These are phyloP conservation scores for Rhinoderma darwinii DNA, from an alignment of 2,113 vertebrate species.

Conservation along the genomic window DNA sequence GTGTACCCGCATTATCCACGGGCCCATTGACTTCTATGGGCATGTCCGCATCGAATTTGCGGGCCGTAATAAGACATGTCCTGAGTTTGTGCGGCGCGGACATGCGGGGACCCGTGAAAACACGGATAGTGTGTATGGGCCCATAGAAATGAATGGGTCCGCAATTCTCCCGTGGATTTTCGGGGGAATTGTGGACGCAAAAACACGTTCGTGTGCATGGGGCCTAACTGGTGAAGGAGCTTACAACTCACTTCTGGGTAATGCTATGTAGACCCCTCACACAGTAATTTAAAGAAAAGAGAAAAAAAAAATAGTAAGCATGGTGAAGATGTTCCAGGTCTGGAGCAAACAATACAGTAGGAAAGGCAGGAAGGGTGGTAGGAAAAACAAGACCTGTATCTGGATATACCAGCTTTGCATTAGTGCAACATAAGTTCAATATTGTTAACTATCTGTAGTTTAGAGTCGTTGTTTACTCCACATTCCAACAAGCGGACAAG, in stretches of 20 bases:
- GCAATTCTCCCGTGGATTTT: no score
- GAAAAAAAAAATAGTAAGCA: constrained; percentile 87
- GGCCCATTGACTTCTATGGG: no score
- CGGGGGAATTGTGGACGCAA: no score
- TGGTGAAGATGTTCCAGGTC: constrained; percentile 80
- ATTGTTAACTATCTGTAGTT: constrained; percentile 90
- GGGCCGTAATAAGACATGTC: no score
- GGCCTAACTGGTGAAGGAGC: constrained; percentile 38
- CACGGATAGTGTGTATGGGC: no score
- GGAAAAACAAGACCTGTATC: constrained; percentile 99
- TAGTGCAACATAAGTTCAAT: constrained; percentile 98
- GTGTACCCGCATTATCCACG: no score
- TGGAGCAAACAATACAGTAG: constrained; percentile 80
- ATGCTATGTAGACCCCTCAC: constrained; percentile 24
- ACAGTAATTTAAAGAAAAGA: constrained; percentile 41
- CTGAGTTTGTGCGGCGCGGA: no score
- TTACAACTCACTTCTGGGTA: constrained; percentile 45
- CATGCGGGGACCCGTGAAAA: no score
- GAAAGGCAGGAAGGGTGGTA: constrained; percentile 80
- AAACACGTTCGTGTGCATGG: no score
- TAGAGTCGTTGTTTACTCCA: constrained; percentile 95
- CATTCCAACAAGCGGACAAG: constrained; percentile 89
- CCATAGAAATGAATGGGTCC: no score
- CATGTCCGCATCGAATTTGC: no score
- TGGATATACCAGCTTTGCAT: constrained; percentile 99